Conservation (phyloP, 2,888 invertebrate genomes). For the Synanthedon formicaeformis region DNA sequence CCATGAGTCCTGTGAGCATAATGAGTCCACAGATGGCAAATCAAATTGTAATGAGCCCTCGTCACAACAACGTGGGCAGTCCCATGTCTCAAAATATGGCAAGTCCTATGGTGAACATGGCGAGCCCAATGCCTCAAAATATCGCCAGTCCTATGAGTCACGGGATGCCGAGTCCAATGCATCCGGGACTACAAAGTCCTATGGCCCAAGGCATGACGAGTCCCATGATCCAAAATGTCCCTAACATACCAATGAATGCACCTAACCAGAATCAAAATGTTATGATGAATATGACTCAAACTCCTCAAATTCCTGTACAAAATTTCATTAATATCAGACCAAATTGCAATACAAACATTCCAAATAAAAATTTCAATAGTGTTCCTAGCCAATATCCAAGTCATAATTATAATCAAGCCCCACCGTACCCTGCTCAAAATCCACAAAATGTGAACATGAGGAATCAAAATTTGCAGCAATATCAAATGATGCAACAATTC, state of each 20-base stretch:
- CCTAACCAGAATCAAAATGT: conserved; percentile 35
- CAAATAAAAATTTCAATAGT: conserved; percentile 40
- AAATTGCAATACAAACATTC: conserved; percentile 40
- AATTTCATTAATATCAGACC: conserved; percentile 39
- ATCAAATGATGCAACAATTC: conserved; percentile 50
- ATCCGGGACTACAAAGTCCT: conserved; percentile 52
- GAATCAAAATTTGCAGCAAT: conserved; percentile 49
- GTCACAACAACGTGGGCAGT: conserved; percentile 44
- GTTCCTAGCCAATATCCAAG: conserved; percentile 47
- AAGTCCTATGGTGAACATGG: conserved; percentile 47
- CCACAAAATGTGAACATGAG: conserved; percentile 36
- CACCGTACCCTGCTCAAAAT: conserved; percentile 43
- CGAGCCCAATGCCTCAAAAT: conserved; percentile 40
- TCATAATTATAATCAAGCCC: conserved; percentile 44
- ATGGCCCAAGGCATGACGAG: conserved; percentile 54
- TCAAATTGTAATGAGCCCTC: conserved; percentile 61
- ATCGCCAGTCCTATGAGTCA: conserved; percentile 54
- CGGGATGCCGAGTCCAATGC: conserved; percentile 59
- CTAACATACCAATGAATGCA: conserved; percentile 48
- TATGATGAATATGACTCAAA: conserved; percentile 23
- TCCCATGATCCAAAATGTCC: conserved; percentile 56
- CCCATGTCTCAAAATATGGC: conserved; percentile 45
- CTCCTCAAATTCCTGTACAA: conserved; percentile 13
- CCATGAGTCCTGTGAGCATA: conserved; percentile 61
- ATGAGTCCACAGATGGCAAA: conserved; percentile 62